phyloP scores from a whole-genome alignment of 2,113 vertebrate species.

The Colaptes auratus region DNA sequence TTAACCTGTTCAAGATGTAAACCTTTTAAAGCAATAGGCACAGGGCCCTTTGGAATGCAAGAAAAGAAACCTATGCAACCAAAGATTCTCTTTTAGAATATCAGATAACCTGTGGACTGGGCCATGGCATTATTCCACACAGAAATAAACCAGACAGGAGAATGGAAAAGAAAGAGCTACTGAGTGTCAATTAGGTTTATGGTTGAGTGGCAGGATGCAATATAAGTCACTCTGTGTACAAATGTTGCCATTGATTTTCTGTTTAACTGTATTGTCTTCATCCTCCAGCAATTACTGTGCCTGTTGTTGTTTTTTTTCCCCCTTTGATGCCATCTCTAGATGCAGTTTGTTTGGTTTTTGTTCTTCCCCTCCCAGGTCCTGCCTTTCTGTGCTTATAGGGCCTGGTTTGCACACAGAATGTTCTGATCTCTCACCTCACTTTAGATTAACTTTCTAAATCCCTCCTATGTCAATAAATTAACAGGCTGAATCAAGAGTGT shows the following conservation, averaged over 20 bases:
- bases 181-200: not conserved
- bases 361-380: not conserved
- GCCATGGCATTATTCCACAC: not conserved
- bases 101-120: not conserved
- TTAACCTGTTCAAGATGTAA: not conserved
- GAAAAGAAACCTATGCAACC: not conserved
- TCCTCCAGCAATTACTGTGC: not conserved
- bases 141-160: not conserved
- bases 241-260: slow-evolving; percentile 44
- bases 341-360: no score
- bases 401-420: not conserved
- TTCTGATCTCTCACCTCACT: not conserved
- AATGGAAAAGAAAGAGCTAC: not conserved
- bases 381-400: not conserved
- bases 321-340: not conserved
- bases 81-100: not conserved
- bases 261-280: slow-evolving; percentile 6
- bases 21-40: not conserved
- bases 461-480: not conserved
- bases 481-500: not conserved
- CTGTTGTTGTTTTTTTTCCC: not conserved
- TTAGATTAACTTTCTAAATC: not conserved
- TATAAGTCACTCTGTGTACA: slow-evolving; percentile 17
- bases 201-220: not conserved
- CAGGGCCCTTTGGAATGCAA: not conserved